Base-by-base conservation (phyloP, 2,113 vertebrate species). In the Laterallus jamaicensis region DNA sequence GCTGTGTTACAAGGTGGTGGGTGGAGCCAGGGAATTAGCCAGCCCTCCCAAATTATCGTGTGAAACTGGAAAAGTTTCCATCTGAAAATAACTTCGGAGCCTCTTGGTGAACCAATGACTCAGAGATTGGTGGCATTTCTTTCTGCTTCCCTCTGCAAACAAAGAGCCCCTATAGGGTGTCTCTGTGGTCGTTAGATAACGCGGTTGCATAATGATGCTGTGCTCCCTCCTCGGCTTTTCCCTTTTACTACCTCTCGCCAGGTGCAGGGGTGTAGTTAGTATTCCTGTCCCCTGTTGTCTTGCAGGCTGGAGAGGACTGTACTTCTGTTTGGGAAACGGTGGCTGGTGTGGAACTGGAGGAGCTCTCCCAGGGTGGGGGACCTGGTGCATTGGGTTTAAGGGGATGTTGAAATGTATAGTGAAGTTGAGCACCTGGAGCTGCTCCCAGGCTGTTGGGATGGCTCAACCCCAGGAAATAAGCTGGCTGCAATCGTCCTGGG, bases 41-140 rank as follows among this genome's bases (percentile, higher is more conserved):
- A 92, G 94, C 37, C 96, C 95, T 96, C 94, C 93, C 91, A 55
- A 91, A 93, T 91, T 82, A 76, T 68, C 95, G 81, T 91, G 88
- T 92, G 96, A 92, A 94, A 86, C 87, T 96, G 84, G 49, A 96
- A 97, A 97, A 96, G 82, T 96, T 98, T 98, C 95, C 95, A 97
- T 19, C 96, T 76, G 81, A 96, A 94, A 95, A 94, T 42, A 92
- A 85, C 92, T 90, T 82, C 0, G 5, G 79, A 86, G 85, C 82
- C 96, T 96, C 73, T 93, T 71, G 88, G 88, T 86, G 91, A 97
- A 88, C 88, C 86, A 84, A 62, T 92, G 92, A 92, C 88, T 95
- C 93, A 94, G 88, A 79, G 58, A 44, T 52, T 81, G 90, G 95
- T 96, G 86, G 91, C 60, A 54, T 94, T 91, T 96, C 89, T 95